A percentile compares a stretch with the other conserved stretches of the same genome.
Conservation (phyloP, 2,113 vertebrate species). For the Orthonyx spaldingii region DNA sequence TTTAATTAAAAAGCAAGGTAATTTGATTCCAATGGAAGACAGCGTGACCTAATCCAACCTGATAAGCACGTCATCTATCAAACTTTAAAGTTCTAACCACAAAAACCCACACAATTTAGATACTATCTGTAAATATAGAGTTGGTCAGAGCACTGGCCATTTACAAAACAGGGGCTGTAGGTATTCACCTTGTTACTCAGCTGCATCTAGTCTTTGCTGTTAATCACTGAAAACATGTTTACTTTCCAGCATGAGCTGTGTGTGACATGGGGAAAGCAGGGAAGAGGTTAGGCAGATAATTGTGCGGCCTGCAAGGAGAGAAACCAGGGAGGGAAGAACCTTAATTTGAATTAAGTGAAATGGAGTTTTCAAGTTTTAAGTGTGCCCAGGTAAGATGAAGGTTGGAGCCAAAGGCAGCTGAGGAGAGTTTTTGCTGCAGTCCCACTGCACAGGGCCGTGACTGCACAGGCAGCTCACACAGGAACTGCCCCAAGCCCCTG, state of each 20-base stretch:
- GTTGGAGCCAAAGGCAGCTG: not conserved
- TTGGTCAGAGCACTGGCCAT: not conserved
- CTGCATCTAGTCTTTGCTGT: not conserved
- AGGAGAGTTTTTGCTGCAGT: not conserved
- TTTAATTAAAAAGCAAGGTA: slow-evolving; percentile 17
- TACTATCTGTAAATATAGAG: not conserved
- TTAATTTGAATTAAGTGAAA: not conserved
- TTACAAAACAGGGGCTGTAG: not conserved
- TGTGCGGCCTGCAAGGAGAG: not conserved
- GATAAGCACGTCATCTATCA: not conserved
- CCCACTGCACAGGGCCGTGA: not conserved
- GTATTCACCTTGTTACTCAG: not conserved
- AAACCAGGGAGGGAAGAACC: not conserved
- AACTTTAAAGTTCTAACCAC: not conserved
- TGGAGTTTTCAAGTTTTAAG: not conserved
- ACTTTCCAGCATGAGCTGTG: not conserved
- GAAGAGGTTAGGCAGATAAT: not conserved
- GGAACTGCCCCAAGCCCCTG: not conserved
- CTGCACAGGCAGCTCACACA: not conserved
- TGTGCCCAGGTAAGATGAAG: not conserved
- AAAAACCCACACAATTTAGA: not conserved
- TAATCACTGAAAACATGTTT: slow-evolving; percentile 4
- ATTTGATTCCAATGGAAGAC: not conserved
- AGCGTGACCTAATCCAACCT: not conserved
- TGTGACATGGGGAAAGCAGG: not conserved